phyloP scores from a whole-genome alignment of 2,113 vertebrate genomes.

The Recurvirostra avosetta region DNA sequence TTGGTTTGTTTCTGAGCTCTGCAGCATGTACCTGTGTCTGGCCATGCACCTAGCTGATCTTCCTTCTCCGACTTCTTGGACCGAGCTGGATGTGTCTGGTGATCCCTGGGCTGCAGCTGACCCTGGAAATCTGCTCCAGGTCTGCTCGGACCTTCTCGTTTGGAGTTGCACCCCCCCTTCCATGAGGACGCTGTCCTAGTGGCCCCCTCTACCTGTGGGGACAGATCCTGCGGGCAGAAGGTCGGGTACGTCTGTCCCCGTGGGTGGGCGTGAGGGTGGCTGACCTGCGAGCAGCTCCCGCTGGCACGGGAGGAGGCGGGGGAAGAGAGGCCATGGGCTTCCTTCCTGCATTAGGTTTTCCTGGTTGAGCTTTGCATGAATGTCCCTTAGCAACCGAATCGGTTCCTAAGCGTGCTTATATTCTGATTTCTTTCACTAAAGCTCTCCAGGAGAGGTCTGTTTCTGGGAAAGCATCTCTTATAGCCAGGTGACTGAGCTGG shows the following conservation, averaged over 20 bases:
- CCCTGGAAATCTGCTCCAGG: background rate
- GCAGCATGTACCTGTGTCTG: background rate
- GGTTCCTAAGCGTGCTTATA: background rate
- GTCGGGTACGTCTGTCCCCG: rapidly evolving
- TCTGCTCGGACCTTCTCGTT: background rate
- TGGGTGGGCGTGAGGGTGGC: background rate
- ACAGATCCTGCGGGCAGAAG: background rate
- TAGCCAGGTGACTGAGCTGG: background rate
- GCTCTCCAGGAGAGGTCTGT: background rate
- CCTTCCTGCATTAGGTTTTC: background rate
- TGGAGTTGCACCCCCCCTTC: background rate
- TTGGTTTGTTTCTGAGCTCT: background rate
- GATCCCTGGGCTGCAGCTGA: background rate
- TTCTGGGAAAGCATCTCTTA: background rate
- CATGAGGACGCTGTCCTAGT: too few relatives aligned
- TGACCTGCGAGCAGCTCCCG: background rate
- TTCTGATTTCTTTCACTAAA: background rate
- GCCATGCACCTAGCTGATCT: background rate
- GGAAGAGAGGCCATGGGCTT: background rate
- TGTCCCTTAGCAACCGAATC: background rate
- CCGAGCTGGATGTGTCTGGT: background rate
- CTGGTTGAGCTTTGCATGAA: too few relatives aligned
- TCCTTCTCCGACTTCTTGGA: background rate
- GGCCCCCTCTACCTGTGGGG: too few relatives aligned
- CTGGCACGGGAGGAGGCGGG: background rate